These are phyloP conservation scores for Dione vanillae DNA, from an alignment of 2,888 invertebrate species.

Conservation along the genomic window DNA sequence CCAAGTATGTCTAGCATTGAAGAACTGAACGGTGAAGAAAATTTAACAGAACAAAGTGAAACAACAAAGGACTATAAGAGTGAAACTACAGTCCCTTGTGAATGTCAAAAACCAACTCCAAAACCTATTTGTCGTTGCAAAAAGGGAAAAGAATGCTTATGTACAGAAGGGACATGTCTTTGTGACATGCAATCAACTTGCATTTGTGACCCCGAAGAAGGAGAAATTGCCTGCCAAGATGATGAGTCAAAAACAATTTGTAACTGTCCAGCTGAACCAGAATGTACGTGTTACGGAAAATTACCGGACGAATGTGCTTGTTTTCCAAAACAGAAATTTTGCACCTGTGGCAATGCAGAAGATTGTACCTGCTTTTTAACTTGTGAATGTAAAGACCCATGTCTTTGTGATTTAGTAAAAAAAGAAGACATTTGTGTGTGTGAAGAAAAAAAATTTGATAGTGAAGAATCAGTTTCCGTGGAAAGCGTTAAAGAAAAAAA, in stretches of 20 bases:
- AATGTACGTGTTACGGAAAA: conserved; percentile 60
- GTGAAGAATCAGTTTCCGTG: conserved; percentile 54
- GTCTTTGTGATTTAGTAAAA: conserved; percentile 62
- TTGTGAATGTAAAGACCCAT: conserved; percentile 68
- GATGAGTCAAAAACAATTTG: conserved; percentile 62
- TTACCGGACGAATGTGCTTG: conserved; percentile 59
- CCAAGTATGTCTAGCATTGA: conserved; percentile 49
- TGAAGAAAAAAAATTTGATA: conserved; percentile 52
- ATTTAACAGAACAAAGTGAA: conserved; percentile 40
- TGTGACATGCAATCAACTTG: conserved; percentile 65
- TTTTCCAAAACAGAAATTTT: conserved; percentile 56
- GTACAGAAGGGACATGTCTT: conserved; percentile 58
- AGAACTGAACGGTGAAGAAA: conserved; percentile 17
- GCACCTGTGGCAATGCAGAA: conserved; percentile 66
- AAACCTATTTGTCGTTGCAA: conserved; percentile 60
- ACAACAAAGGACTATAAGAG: conserved; percentile 44
- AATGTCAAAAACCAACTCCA: conserved; percentile 63
- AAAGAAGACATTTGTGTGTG: conserved; percentile 61
- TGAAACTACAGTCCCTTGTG: conserved; percentile 59
- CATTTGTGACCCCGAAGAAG: conserved; percentile 61
- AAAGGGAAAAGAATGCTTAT: conserved; percentile 65
- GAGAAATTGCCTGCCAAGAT: conserved; percentile 54
- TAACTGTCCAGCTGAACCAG: conserved; percentile 55
- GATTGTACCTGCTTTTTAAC: conserved; percentile 66
- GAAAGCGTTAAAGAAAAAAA: conserved; percentile 55